phyloP scores from a whole-genome alignment of 2,113 vertebrate genomes.

The Ctenodactylus gundi region DNA sequence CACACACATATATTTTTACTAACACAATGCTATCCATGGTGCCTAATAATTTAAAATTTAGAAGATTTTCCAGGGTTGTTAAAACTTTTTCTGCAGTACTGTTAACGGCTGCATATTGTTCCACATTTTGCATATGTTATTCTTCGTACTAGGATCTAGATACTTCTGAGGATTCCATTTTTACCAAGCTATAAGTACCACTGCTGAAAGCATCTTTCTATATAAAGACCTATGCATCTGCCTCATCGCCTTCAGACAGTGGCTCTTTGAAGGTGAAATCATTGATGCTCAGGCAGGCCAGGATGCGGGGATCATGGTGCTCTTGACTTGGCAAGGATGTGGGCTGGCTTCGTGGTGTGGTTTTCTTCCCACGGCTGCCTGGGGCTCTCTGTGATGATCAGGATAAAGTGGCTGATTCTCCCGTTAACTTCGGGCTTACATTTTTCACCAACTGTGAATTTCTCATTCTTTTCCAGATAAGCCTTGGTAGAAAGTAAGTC shows the following conservation, averaged over 20 bases:
- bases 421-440: not conserved
- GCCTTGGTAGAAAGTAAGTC: not conserved
- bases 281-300: rapidly evolving
- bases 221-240: rapidly evolving
- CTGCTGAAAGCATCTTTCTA: not conserved
- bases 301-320: rapidly evolving
- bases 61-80: not conserved
- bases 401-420: not conserved
- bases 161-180: not conserved
- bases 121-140: not conserved
- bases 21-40: not conserved
- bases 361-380: not conserved
- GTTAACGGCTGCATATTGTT: not conserved
- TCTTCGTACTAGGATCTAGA: not conserved
- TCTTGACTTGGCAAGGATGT: not conserved
- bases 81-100: not conserved
- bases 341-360: not conserved
- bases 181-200: not conserved
- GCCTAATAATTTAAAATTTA: not conserved
- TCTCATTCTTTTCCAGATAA: not conserved
- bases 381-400: not conserved
- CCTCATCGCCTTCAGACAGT: not conserved
- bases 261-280: not conserved
- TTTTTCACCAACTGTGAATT: not conserved
- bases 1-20: not conserved